A percentile compares a stretch with the other conserved stretches of the same genome.
phyloP scores from a whole-genome alignment of 2,113 vertebrate species.

The Nematolebias whitei region DNA sequence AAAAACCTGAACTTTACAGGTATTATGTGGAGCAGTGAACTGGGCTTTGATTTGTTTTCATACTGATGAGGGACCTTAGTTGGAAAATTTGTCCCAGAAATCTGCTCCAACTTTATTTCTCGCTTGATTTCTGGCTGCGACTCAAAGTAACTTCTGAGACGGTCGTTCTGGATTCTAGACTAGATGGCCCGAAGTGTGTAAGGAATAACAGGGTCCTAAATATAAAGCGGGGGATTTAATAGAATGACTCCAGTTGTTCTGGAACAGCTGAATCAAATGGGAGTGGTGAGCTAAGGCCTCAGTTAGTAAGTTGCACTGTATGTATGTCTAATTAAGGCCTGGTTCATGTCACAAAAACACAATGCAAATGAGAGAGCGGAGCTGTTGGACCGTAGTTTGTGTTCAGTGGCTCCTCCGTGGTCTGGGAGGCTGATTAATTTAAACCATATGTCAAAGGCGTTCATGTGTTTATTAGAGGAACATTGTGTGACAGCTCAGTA shows the following conservation, averaged over 20 bases:
- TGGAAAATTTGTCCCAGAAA: constrained; percentile 46
- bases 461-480: constrained; percentile 67
- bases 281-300: constrained; percentile 59
- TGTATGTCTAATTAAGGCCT: constrained; percentile 62
- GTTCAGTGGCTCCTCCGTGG: constrained; percentile 70
- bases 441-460: constrained; percentile 65
- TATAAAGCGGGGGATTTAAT: constrained; percentile 30
- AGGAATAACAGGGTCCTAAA: constrained; percentile 44
- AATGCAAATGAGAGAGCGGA: constrained; percentile 41
- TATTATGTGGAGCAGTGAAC: constrained; percentile 40
- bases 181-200: constrained; percentile 52
- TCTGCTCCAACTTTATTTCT: constrained; percentile 34
- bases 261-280: constrained; percentile 52
- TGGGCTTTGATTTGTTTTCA: constrained; percentile 47
- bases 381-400: constrained; percentile 46
- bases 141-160: constrained; percentile 56
- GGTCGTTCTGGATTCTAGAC: constrained; percentile 63
- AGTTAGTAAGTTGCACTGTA: constrained; percentile 55
- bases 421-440: constrained; percentile 67
- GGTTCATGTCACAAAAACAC: constrained; percentile 62
- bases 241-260: constrained; percentile 49
- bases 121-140: constrained; percentile 43
- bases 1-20: constrained; percentile 14
- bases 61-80: constrained; percentile 64
- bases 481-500: constrained; percentile 39